phyloP scores from a whole-genome alignment of 2,797 vertebrate genomes.

The Taeniopygia guttata region DNA sequence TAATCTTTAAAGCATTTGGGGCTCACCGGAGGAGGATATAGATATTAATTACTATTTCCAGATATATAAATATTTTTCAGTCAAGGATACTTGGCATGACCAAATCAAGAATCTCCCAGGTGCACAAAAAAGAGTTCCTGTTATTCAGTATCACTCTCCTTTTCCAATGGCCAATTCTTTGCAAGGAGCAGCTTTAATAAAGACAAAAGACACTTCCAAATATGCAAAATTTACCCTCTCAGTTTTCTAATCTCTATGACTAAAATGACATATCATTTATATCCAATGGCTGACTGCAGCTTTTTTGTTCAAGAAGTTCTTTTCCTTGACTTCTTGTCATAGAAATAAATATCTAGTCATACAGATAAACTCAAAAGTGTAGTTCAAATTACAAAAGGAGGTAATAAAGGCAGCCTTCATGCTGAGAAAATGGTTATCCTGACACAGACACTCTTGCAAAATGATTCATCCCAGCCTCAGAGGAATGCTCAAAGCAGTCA shows the following conservation, averaged over 20 bases:
- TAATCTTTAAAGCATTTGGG: not conserved
- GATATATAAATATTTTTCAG: not conserved
- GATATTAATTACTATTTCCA: not conserved
- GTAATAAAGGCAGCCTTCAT: not conserved
- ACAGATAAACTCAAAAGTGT: not conserved
- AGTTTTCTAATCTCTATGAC: not conserved
- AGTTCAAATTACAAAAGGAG: not conserved
- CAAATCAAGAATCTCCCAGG: not conserved
- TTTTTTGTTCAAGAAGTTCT: not conserved
- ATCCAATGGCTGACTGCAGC: not conserved
- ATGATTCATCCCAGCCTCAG: not conserved
- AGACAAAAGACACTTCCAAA: not conserved
- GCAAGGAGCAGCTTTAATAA: not conserved
- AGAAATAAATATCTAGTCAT: not conserved
- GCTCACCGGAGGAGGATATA: not conserved
- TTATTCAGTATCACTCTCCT: not conserved
- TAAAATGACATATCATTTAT: not conserved
- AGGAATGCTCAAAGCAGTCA: not conserved
- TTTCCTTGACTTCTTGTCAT: not conserved
- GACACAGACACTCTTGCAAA: not conserved
- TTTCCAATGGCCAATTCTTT: not conserved
- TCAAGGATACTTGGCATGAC: not conserved
- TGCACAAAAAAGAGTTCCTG: not conserved
- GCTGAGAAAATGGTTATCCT: not conserved
- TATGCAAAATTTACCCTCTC: not conserved